These are phyloP conservation scores for Pelobates cultripes DNA, from an alignment of 2,797 vertebrate species.

Conservation along the genomic window DNA sequence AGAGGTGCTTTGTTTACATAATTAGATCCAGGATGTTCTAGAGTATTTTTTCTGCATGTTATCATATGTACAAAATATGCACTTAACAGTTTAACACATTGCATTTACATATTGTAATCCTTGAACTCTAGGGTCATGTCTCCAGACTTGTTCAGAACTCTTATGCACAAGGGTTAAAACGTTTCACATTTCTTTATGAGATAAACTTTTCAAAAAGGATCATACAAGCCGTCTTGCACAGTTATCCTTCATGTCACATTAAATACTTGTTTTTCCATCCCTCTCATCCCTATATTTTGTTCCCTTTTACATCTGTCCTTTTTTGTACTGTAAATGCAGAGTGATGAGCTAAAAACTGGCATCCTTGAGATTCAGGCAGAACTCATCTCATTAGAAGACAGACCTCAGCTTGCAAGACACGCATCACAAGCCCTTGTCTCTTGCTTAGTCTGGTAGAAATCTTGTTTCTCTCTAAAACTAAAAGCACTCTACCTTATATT, in stretches of 20 bases:
- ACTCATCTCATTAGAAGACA: constrained; percentile 23
- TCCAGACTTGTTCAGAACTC: no score
- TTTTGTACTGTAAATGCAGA: constrained; percentile 12
- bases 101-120: no score
- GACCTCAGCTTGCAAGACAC: constrained; percentile 14
- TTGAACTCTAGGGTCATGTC: no score
- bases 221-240: not conserved
- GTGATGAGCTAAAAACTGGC: constrained; percentile 6
- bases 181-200: not conserved
- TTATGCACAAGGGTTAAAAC: not conserved
- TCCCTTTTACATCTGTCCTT: constrained; percentile 5
- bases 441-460: constrained; percentile 10
- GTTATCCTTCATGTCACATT: not conserved
- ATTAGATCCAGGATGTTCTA: no score
- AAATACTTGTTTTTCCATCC: not conserved
- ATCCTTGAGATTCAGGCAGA: constrained; percentile 35
- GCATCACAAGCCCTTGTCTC: constrained; percentile 34
- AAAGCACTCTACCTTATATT: not conserved
- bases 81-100: no score
- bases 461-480: constrained; percentile 1
- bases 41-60: no score
- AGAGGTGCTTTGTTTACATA: no score
- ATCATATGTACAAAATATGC: no score
- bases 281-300: not conserved
- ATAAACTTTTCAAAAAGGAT: not conserved